A percentile compares a stretch with the other conserved stretches of the same genome.
Conservation (phyloP, 2,797 vertebrate species). For the Pogoniulus pusillus region DNA sequence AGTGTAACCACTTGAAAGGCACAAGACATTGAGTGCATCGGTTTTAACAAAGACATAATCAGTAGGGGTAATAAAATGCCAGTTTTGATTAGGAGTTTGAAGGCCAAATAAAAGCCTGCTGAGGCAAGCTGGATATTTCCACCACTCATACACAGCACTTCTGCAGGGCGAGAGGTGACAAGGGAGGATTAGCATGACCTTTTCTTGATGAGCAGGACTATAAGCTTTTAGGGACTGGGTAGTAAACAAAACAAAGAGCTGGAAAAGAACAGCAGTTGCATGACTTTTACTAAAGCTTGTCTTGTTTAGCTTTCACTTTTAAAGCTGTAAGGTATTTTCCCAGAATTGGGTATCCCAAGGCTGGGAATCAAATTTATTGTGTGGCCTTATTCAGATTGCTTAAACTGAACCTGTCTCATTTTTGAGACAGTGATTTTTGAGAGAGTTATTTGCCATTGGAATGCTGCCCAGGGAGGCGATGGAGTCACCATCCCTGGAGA, state of each 20-base stretch:
- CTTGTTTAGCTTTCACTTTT: slow-evolving; percentile 48
- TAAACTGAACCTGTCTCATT: background rate
- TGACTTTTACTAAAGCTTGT: background rate
- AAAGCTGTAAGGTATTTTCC: slow-evolving; percentile 15
- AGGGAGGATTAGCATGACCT: slow-evolving; percentile 55
- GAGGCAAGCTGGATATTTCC: slow-evolving; percentile 54
- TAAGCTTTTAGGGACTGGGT: slow-evolving; percentile 53
- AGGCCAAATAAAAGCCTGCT: slow-evolving; percentile 53
- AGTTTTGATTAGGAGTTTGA: slow-evolving; percentile 62
- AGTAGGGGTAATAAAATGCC: slow-evolving; percentile 42
- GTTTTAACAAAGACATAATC: slow-evolving; percentile 36
- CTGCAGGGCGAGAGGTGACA: background rate
- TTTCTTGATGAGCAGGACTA: slow-evolving; percentile 53
- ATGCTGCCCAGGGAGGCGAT: too few relatives aligned
- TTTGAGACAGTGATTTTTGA: too few relatives aligned
- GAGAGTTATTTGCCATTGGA: too few relatives aligned
- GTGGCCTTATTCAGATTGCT: background rate
- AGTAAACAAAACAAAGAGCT: slow-evolving; percentile 49
- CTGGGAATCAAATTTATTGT: background rate
- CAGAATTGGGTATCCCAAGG: background rate
- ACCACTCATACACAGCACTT: slow-evolving; percentile 24
- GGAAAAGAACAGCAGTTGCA: slow-evolving; percentile 35
- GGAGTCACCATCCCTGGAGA: too few relatives aligned
- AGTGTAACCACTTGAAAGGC: background rate
- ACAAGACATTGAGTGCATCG: background rate